phyloP scores from a whole-genome alignment of 2,888 invertebrate species.

The Diabrotica balteata region DNA sequence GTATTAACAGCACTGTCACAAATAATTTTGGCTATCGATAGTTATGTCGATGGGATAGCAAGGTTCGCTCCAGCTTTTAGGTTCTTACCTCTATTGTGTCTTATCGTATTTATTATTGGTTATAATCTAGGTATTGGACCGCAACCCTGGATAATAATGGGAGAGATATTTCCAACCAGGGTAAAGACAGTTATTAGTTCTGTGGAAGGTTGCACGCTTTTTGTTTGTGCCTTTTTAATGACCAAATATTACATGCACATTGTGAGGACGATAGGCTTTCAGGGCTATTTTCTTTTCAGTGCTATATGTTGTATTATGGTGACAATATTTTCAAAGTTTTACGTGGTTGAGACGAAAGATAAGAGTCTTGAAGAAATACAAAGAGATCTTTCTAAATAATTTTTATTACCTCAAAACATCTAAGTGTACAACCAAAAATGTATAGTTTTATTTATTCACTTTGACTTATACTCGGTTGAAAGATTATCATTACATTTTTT shows the following conservation, averaged over 20 bases:
- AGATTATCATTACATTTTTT: no score
- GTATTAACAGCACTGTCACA: slow-evolving; percentile 64
- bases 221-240: slow-evolving; percentile 51
- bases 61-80: slow-evolving; percentile 57
- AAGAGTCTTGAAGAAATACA: slow-evolving; percentile 43
- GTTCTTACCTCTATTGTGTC: slow-evolving; percentile 74
- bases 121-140: slow-evolving; percentile 77
- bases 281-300: slow-evolving; percentile 42
- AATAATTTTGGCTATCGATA: slow-evolving; percentile 62
- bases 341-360: slow-evolving; percentile 47
- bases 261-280: slow-evolving; percentile 39
- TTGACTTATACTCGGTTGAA: no score
- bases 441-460: no score
- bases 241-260: slow-evolving; percentile 41
- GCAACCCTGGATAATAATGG: slow-evolving; percentile 81
- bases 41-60: slow-evolving; percentile 7
- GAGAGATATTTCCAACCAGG: slow-evolving; percentile 80
- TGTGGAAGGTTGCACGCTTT: not conserved
- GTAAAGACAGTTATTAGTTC: slow-evolving; percentile 67
- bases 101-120: slow-evolving; percentile 74
- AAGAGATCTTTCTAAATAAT: not conserved
- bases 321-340: slow-evolving; percentile 34
- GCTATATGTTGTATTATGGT: slow-evolving; percentile 35
- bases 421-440: not conserved
- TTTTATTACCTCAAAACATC: not conserved